A percentile compares a stretch with the other conserved stretches of the same genome.
phyloP scores from a whole-genome alignment of 2,797 vertebrate species.

The Chrysocyon brachyurus region DNA sequence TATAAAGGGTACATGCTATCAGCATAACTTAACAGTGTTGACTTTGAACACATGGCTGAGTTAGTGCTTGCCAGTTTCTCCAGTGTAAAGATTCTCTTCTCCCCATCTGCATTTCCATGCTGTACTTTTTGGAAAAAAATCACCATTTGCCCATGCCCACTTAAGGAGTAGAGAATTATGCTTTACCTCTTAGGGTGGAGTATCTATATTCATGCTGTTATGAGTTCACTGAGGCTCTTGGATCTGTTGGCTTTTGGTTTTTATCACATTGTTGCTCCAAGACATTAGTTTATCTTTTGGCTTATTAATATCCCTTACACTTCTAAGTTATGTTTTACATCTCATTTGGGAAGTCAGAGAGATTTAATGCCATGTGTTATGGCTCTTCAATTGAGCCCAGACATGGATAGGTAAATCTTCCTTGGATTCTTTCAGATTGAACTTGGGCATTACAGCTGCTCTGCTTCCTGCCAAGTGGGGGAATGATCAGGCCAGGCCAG shows the following conservation, averaged over 20 bases:
- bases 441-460: background rate
- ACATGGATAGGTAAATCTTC: background rate
- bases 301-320: background rate
- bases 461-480: background rate
- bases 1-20: background rate
- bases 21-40: background rate
- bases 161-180: background rate
- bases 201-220: background rate
- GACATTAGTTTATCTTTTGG: background rate
- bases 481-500: background rate
- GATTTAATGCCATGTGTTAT: background rate
- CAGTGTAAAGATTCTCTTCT: background rate
- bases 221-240: background rate
- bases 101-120: fast-evolving
- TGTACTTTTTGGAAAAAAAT: background rate
- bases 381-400: background rate
- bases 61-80: background rate
- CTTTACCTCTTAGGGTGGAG: background rate
- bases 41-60: background rate
- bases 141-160: background rate
- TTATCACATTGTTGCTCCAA: background rate
- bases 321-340: background rate
- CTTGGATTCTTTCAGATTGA: background rate
- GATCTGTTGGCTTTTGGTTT: background rate
- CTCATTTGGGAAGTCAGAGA: background rate